A percentile compares a stretch with the other conserved stretches of the same genome.
These are phyloP conservation scores for Ammodytes dubius DNA, from an alignment of 2,113 vertebrate genomes.

Conservation along the genomic window DNA sequence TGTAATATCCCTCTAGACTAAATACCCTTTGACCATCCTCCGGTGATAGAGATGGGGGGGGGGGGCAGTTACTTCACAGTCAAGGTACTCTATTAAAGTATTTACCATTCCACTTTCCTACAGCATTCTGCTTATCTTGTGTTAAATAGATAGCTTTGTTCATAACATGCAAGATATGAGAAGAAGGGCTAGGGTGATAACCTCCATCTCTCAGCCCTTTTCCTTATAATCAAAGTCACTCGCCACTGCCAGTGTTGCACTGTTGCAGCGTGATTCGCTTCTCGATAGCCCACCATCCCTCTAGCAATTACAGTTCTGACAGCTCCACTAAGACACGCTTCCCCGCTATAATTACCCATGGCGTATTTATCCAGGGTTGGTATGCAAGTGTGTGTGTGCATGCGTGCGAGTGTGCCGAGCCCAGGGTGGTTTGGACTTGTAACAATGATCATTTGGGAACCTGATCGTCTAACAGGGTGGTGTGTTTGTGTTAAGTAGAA, in stretches of 20 bases:
- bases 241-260: slow-evolving; percentile 67
- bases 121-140: slow-evolving; percentile 67
- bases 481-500: slow-evolving; percentile 76
- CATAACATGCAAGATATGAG: slow-evolving; percentile 72
- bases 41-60: slow-evolving; percentile 12
- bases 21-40: slow-evolving; percentile 40
- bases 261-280: slow-evolving; percentile 75
- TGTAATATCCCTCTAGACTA: slow-evolving; percentile 54
- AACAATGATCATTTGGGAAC: slow-evolving; percentile 77
- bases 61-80: slow-evolving; percentile 28
- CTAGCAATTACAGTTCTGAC: slow-evolving; percentile 86
- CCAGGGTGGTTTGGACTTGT: slow-evolving; percentile 66
- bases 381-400: slow-evolving; percentile 59
- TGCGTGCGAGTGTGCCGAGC: slow-evolving; percentile 6
- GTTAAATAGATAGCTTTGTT: slow-evolving; percentile 77
- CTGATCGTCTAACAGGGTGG: slow-evolving; percentile 72
- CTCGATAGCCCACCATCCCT: slow-evolving; percentile 83
- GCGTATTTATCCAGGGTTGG: slow-evolving; percentile 80
- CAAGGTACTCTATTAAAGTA: slow-evolving; percentile 43
- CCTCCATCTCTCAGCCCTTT: slow-evolving; percentile 70
- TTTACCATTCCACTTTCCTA: slow-evolving; percentile 61
- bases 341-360: slow-evolving; percentile 83
- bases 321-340: slow-evolving; percentile 81
- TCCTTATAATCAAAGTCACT: slow-evolving; percentile 84
- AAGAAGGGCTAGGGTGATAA: slow-evolving; percentile 72